These are phyloP conservation scores for Drosophila infuscata DNA, from an alignment of 2,888 invertebrate species.

Conservation along the genomic window DNA sequence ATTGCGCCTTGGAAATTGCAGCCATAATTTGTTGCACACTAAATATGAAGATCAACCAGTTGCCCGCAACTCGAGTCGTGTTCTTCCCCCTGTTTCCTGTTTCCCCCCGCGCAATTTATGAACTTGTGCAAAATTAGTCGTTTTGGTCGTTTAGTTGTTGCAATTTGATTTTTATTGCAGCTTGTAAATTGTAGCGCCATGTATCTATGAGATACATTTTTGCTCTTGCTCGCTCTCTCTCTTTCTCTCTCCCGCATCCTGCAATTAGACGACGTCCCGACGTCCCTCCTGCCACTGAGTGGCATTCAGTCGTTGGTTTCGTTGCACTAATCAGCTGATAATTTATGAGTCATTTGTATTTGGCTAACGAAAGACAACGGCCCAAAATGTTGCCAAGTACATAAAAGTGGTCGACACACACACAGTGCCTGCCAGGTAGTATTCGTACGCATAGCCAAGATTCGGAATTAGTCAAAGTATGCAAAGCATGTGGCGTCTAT, in stretches of 20 bases:
- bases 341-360: constrained; percentile 70
- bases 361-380: constrained; percentile 38
- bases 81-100: constrained; percentile 20
- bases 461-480: constrained; percentile 63
- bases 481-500: constrained; percentile 64
- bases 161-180: constrained; percentile 78
- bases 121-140: constrained; percentile 80
- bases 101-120: constrained; percentile 62
- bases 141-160: constrained; percentile 78
- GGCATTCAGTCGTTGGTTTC: constrained; percentile 45
- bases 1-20: constrained; percentile 77
- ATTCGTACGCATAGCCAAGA: constrained; percentile 21
- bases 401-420: constrained; percentile 29
- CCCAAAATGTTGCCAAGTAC: constrained; percentile 35
- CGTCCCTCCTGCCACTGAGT: constrained; percentile 20
- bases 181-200: constrained; percentile 53
- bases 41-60: constrained; percentile 76
- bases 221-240: not conserved
- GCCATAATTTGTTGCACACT: constrained; percentile 77
- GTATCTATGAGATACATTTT: constrained; percentile 68
- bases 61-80: constrained; percentile 5
- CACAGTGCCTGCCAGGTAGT: constrained; percentile 4
- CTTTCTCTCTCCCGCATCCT: constrained; percentile 31
- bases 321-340: constrained; percentile 77
- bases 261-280: constrained; percentile 44